Base-by-base conservation (phyloP, 2,797 vertebrate species). In the Nothura maculosa region DNA sequence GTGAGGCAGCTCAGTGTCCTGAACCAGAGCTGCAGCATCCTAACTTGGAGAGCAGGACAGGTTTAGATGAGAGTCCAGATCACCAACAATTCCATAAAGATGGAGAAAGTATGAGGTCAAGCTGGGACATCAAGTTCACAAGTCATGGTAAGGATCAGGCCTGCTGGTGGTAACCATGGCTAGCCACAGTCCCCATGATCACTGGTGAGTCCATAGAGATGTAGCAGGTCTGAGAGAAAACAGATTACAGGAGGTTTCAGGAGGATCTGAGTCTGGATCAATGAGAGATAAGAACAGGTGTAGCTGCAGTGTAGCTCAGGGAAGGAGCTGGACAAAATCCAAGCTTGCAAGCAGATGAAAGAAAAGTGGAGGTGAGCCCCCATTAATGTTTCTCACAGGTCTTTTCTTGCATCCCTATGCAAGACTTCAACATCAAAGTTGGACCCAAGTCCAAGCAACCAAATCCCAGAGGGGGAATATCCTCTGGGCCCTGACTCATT, bases 401-500 rank as follows among this genome's bases (percentile, higher is more conserved):
- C 12, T 68, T 68, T 55, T 20, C 18, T 45, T 45, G 17, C 8
- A 20, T 18, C 36, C n/a, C n/a, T 67, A 36, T 36, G 17, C 42
- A 81, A 10, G 1, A 1, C 1, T 1, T 10, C 32, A 50, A 7
- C 57, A 67, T 21, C 47, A 61, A 36, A 55, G 16, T 3, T 61
- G 40, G 2, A 24, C 13, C 14, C 34, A 42, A 67, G 55, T 19
- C 20, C 36, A 57, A 63, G 43, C 17, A 63, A 18, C 1, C 8
- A 67, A 57, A 43, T 18, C 8, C 11, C 3, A 15, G 0, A 0
- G 8, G 5, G 32, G 25, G 50, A 10, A 19, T 25, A 30, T 25
- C 7, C 36, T 24, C 2, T 0, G 7, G 5, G 18, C 13, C 25
- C 4, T 50, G 22, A 27, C 1, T 36, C 54, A 15, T 72, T 61